These are phyloP conservation scores for Pitangus sulphuratus DNA, from an alignment of 2,797 vertebrate species.

Conservation along the genomic window DNA sequence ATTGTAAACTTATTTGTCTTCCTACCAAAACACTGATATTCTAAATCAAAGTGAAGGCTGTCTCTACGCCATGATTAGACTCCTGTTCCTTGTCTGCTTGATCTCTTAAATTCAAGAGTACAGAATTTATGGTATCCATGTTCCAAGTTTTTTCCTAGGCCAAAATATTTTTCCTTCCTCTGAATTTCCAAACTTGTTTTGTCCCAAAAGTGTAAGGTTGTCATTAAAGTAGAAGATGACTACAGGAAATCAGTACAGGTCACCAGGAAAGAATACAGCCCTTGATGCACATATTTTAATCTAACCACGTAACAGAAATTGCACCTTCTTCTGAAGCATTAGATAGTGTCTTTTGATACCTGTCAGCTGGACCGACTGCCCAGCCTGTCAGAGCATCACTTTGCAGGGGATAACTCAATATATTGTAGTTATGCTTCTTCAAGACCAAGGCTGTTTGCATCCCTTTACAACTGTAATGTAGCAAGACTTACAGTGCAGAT, in stretches of 20 bases:
- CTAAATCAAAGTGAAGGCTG: neutral
- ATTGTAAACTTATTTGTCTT: neutral
- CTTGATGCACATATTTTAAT: neutral
- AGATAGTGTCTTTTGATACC: neutral
- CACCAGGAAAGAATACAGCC: neutral
- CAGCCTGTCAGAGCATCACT: neutral
- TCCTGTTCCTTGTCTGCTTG: neutral
- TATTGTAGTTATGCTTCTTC: neutral
- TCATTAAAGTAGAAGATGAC: neutral
- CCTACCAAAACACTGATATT: neutral
- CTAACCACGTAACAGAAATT: neutral
- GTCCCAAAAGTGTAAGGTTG: neutral
- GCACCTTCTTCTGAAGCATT: neutral
- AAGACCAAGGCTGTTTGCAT: neutral
- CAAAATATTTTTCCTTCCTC: neutral
- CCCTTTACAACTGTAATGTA: neutral
- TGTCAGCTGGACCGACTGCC: neutral
- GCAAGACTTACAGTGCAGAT: conserved; percentile 78
- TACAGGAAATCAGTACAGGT: neutral
- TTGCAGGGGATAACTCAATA: neutral
- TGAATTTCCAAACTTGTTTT: neutral
- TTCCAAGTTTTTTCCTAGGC: neutral
- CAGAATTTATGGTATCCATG: neutral
- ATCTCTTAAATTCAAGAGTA: neutral
- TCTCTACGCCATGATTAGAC: neutral